phyloP scores from a whole-genome alignment of 2,113 vertebrate species.

The Macroglossus sobrinus region DNA sequence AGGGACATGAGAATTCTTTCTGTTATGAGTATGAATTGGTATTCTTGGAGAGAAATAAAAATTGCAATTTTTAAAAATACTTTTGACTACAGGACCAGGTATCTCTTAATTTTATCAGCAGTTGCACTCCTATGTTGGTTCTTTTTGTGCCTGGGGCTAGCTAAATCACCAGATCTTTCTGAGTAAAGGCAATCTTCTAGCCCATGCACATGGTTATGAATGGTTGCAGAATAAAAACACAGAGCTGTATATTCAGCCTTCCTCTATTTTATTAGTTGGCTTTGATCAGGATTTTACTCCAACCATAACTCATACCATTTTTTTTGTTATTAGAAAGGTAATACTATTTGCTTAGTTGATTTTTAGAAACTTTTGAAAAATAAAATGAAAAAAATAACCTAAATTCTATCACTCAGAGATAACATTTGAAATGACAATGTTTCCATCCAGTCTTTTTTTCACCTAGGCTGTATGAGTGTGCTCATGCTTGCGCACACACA shows the following conservation, averaged over 20 bases:
- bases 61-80: neutral
- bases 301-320: neutral
- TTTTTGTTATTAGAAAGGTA: neutral
- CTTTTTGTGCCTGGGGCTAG: neutral
- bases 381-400: neutral
- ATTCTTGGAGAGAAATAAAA: neutral
- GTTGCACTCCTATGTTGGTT: fast-evolving
- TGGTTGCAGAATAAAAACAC: neutral
- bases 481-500: neutral
- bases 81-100: neutral
- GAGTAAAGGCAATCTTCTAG: neutral
- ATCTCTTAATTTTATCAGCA: neutral
- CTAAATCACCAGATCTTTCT: neutral
- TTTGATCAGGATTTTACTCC: neutral
- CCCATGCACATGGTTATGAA: fast-evolving
- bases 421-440: neutral
- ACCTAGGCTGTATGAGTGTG: neutral
- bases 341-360: neutral
- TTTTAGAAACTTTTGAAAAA: neutral
- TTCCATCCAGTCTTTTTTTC: neutral
- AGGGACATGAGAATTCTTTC: neutral
- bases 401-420: neutral
- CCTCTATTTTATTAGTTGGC: neutral
- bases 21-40: neutral
- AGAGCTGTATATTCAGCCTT: neutral